Base-by-base conservation (phyloP, 2,888 invertebrate genomes). In the Megalurothrips usitatus region DNA sequence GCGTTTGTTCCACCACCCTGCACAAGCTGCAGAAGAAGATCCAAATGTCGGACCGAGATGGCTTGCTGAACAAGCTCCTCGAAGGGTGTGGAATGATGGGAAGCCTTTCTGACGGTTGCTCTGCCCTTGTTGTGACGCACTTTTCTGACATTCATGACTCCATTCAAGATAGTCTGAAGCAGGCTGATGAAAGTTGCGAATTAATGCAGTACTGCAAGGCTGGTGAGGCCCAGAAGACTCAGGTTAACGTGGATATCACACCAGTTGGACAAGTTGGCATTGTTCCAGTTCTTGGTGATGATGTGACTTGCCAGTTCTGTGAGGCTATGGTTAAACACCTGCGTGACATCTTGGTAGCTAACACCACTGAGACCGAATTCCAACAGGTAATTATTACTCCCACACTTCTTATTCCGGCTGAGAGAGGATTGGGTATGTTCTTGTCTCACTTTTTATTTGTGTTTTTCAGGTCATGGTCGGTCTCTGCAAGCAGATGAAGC, bases 281-380 rank as follows among this genome's bases (percentile, higher is more conserved):
- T 26, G 23, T 75, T n/a, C 68, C 68, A 75, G 26, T 75, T 58
- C 58, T 58, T 23, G 10, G 23, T 1, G 91, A 92, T 84, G 92
- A 93, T 85, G 89, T 94, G 80, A 92, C 95, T 0, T 96, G 97
- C 86, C 94, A 96, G 85, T 90, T 97, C 81, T 97, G 96, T 87
- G 92, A 94, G 85, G 94, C 95, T 86, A 87, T 97, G 80, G 93
- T 96, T 0, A 88, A 89, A 34, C 96, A 96, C 87, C 88, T 96
- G 84, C 91, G 92, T 82, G 94, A 96, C 86, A 89, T 95, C 10
- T 87, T 97, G 43, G 90, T 94, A 48, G 93, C 96, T 26, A 96
- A 96, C 86, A 95, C 96, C 0, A 96, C 97, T 0, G 94, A 94
- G 87, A 84, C 88, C 0, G 95, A 96, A 88, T 96, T 96, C 88